These are phyloP conservation scores for Nymphicus hollandicus DNA, from an alignment of 2,113 vertebrate genomes.

Conservation along the genomic window DNA sequence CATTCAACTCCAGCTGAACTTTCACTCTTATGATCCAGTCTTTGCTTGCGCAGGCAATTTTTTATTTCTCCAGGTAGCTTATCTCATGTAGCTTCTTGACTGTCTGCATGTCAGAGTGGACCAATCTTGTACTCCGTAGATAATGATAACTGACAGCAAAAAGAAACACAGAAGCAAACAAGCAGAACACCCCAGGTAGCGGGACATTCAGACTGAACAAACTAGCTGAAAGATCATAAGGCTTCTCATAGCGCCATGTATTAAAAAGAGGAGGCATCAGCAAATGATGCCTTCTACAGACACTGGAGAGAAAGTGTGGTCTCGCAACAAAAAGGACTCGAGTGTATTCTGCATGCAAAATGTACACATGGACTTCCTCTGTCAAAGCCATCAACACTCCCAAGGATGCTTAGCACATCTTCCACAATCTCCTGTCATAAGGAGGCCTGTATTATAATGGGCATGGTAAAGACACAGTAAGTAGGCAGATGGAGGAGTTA, in stretches of 20 bases:
- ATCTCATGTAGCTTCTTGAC: background rate
- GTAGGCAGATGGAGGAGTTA: background rate
- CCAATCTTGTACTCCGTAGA: background rate
- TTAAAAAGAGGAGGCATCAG: background rate
- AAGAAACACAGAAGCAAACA: background rate
- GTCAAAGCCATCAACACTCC: background rate
- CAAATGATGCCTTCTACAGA: background rate
- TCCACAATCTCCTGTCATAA: background rate
- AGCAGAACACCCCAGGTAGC: background rate
- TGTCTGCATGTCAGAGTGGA: background rate
- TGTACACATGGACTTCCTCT: background rate
- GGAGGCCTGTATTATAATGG: background rate
- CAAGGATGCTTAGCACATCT: background rate
- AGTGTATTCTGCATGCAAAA: background rate
- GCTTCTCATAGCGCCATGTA: rapidly evolving
- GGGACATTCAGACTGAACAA: background rate
- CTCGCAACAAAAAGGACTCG: background rate
- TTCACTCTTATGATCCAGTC: background rate
- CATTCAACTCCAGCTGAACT: background rate
- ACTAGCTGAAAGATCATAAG: background rate
- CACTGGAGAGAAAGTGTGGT: background rate
- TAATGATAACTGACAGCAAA: background rate
- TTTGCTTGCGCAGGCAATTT: background rate
- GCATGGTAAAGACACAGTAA: background rate
- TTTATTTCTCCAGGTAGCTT: background rate